Base-by-base conservation (phyloP, 2,797 vertebrate species). In the Sandelia bainsii region DNA sequence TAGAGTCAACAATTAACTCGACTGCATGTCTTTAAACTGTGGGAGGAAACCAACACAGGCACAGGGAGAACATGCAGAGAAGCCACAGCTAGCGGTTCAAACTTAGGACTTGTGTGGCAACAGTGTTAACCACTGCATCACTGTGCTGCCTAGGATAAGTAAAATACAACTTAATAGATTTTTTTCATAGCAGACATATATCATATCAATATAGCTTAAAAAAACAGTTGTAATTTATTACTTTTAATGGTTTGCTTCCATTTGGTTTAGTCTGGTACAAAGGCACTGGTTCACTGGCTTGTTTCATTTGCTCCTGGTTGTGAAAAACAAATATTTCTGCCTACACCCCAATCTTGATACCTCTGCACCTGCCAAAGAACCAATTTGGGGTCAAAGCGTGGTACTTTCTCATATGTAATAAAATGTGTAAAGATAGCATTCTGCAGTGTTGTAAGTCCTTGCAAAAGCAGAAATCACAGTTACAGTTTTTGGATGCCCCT, bases 171-270 rank as follows among this genome's bases (percentile, higher is more conserved):
- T 53, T 42, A 19, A 61, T 34, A 29, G 27, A 5, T 5, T 29
- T 29, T 48, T 65, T 29, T 70, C 44, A 54, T 19, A 46, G 25
- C 51, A 66, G 50, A 45, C 25, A n/a, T 69, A 57, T 65, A 39
- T 39, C 11, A 17, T 61, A 56, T 32, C 59, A 63, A 22, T n/a
- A 44, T 6, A n/a, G 25, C 23, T 27, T 25, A 37, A 71, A 60
- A 48, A 9, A 19, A 22, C 29, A 39, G 4, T n/a, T 73, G 39
- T 48, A 20, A 46, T 65, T 52, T 32, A 45, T 66, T 39, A 20
- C 42, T 40, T 8, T 39, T 69, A 51, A 42, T 34, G 19, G 19
- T 34, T 77, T 39, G 32, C 12, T 39, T 37, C 25, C 25, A 53
- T 52, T 68, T 45, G 48, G 10, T 12, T 58, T 11, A 76, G 20